Base-by-base conservation (phyloP, 2,797 vertebrate genomes). In the Gallinago solitaria region DNA sequence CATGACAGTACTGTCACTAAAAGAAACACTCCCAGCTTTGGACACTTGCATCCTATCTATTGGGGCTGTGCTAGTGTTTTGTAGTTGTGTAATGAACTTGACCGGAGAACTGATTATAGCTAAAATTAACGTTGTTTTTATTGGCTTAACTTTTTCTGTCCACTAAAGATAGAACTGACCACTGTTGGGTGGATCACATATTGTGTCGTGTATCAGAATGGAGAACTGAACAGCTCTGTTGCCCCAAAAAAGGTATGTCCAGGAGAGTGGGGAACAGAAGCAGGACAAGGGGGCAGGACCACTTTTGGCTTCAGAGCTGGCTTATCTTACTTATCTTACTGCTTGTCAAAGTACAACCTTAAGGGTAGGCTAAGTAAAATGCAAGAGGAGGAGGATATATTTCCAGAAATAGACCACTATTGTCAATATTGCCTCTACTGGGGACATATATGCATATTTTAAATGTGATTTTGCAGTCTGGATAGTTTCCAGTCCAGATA, bases 291-390 rank as follows among this genome's bases (percentile, higher is more conserved):
- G 39, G 6, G 24, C 11, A 53, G 5, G 1, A 24, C 35, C 70
- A 28, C 25, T 61, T 90, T 80, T 86, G 41, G 10, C 73, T 94
- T 86, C 35, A 59, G 65, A 61, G 15, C 63, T 86, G 50, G 13
- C 24, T 73, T 83, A 0, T 73, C 13, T 87, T 78, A 28, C 24
- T 73, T 83, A 0, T 73, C 13, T 87, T 78, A 28, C 45, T 82
- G 50, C 32, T 89, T 87, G 75, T 80, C 64, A 83, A 45, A 18
- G n/a, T 67, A 17, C n/a, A 87, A 60, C 35, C 69, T 91, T 75
- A 73, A 90, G 83, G 74, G 65, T 76, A 93, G 43, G 77, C 51
- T 69, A 51, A 89, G 57, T 71, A 68, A 83, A 88, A 71, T 83
- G 65, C 69, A 75, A 47, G 79, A 69, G 61, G 32, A 95, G 47